Evolutionary conservation across 2,888 invertebrate genomes (phyloP).

Genomic region (Dascillus cervinus): DNA sequence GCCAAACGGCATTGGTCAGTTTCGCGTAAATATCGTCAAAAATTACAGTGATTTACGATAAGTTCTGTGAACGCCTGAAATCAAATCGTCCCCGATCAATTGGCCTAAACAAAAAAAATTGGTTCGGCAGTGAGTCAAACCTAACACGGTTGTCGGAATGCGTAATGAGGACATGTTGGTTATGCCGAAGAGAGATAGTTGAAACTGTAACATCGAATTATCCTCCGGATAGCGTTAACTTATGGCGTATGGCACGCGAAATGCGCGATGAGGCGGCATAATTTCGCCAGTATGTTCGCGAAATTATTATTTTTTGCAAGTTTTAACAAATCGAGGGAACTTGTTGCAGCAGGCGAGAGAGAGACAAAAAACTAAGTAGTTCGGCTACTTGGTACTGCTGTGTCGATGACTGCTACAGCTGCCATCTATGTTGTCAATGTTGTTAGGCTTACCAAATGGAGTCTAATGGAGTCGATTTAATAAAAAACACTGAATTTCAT

Average conservation of each 20-base stretch:
- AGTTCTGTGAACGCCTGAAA: neutral
- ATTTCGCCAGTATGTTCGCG: too few relatives aligned
- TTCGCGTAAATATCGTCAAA: constrained; percentile 36
- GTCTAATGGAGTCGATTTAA: constrained; percentile 57
- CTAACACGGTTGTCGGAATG: constrained; percentile 38
- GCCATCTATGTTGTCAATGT: constrained; percentile 80
- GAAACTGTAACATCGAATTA: too few relatives aligned
- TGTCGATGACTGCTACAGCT: constrained; percentile 56
- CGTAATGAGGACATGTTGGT: constrained; percentile 51
- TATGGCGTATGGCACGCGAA: too few relatives aligned
- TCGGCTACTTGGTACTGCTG: constrained; percentile 16
- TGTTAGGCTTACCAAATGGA: constrained; percentile 55
- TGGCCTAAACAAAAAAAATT: too few relatives aligned
- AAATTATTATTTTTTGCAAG: too few relatives aligned
- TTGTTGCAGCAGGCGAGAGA: too few relatives aligned
- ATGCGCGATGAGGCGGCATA: too few relatives aligned
- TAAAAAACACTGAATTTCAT: constrained; percentile 56
- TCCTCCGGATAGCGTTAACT: too few relatives aligned
- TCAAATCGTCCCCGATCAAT: constrained; percentile 1
- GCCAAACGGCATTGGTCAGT: constrained; percentile 46
- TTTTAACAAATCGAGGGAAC: too few relatives aligned
- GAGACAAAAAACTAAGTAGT: constrained; percentile 8
- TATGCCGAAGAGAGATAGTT: constrained; percentile 40
- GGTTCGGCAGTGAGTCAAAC: constrained; percentile 31
- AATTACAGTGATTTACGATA: constrained; percentile 17